phyloP scores from a whole-genome alignment of 2,797 vertebrate genomes.

The Adrianichthys oophorus region DNA sequence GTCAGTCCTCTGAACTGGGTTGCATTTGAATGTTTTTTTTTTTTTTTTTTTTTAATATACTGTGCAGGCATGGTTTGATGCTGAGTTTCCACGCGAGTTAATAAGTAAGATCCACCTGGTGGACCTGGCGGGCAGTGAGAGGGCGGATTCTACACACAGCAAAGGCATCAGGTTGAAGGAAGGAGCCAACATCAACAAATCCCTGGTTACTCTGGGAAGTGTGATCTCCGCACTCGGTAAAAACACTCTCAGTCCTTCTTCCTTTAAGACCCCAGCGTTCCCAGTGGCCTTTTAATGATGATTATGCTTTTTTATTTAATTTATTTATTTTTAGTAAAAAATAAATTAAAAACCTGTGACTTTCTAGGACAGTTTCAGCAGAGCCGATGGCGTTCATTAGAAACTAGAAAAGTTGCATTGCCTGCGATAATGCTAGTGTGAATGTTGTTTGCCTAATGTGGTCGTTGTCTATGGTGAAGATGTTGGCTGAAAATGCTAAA shows the following conservation, averaged over 20 bases:
- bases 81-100: slow-evolving; percentile 88
- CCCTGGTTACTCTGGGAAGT: slow-evolving; percentile 91
- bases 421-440: too few species aligned
- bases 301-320: not conserved
- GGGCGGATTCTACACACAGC: slow-evolving; percentile 83
- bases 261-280: too few species aligned
- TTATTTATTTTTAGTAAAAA: not conserved
- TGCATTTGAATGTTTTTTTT: not conserved
- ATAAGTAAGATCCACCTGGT: slow-evolving; percentile 96
- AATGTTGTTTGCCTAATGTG: too few species aligned
- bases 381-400: too few species aligned
- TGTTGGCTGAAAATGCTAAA: too few species aligned
- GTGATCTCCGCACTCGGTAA: slow-evolving; percentile 95
- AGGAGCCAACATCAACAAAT: slow-evolving; percentile 95
- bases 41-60: slow-evolving; percentile 1
- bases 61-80: slow-evolving; percentile 87
- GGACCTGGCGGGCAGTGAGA: slow-evolving; percentile 92
- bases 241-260: slow-evolving; percentile 1
- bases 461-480: too few species aligned
- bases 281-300: not conserved
- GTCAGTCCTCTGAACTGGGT: too few species aligned
- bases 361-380: too few species aligned
- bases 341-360: too few species aligned
- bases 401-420: too few species aligned
- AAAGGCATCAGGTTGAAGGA: slow-evolving; percentile 89